phyloP scores from a whole-genome alignment of 2,113 vertebrate species.

The Mustela lutreola region DNA sequence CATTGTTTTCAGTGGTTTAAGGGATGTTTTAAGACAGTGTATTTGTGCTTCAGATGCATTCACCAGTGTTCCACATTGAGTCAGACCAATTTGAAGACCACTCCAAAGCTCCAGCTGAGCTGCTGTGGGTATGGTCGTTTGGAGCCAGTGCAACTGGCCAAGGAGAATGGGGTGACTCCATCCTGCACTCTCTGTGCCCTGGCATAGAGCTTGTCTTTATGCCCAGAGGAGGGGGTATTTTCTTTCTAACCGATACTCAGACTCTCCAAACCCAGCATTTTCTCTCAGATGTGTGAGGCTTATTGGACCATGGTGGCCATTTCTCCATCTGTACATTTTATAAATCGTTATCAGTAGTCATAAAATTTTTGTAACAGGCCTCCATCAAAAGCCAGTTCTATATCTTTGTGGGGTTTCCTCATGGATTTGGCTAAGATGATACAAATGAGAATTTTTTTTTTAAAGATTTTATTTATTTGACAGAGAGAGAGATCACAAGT shows the following conservation, averaged over 20 bases:
- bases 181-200: too few species aligned
- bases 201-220: neutral
- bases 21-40: neutral
- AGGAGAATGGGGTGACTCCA: neutral
- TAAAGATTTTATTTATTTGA: too few species aligned
- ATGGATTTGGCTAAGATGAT: conserved; percentile 12
- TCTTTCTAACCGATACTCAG: neutral
- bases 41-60: conserved; percentile 23
- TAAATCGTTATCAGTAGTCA: neutral
- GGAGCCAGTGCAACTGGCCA: neutral
- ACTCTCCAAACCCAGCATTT: neutral
- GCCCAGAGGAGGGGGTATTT: neutral
- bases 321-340: conserved; percentile 40
- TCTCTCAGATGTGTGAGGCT: neutral
- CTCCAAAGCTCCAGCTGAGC: neutral
- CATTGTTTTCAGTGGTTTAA: neutral
- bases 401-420: conserved; percentile 39
- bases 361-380: neutral
- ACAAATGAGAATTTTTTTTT: neutral
- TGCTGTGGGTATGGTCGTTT: neutral
- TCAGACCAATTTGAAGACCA: neutral
- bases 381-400: conserved; percentile 8
- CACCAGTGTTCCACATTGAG: neutral
- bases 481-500: too few species aligned
- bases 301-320: neutral